Conservation (phyloP, 2,797 vertebrate species). For the Phrynocephalus forsythii region DNA sequence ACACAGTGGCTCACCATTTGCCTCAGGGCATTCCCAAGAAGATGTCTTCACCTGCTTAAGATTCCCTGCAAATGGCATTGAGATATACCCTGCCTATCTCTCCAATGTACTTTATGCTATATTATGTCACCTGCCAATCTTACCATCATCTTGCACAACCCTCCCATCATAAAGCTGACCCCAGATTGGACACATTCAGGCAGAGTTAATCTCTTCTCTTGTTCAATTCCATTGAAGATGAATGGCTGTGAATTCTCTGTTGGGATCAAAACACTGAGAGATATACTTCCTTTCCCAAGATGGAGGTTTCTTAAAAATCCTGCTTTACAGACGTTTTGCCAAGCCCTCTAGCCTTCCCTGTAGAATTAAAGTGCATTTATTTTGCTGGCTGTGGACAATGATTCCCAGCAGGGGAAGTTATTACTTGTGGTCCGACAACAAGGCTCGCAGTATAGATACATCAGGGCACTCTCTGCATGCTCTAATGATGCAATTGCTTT, state of each 20-base stretch:
- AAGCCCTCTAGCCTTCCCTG: conserved; percentile 54
- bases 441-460: not conserved
- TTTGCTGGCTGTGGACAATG: conserved; percentile 54
- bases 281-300: conserved; percentile 51
- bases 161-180: conserved; percentile 36
- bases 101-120: too few relatives aligned
- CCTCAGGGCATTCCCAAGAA: too few relatives aligned
- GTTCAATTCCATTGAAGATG: conserved; percentile 16
- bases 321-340: conserved; percentile 50
- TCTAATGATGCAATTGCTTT: conserved; percentile 50
- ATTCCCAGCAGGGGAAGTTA: conserved; percentile 26
- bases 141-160: not conserved
- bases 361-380: conserved; percentile 60
- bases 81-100: too few relatives aligned
- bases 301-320: conserved; percentile 54
- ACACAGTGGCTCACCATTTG: too few relatives aligned
- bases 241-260: conserved; percentile 31
- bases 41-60: too few relatives aligned
- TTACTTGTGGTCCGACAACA: conserved; percentile 41
- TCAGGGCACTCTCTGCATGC: conserved; percentile 35
- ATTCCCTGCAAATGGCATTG: too few relatives aligned
- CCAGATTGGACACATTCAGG: conserved; percentile 7
- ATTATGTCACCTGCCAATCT: not conserved
- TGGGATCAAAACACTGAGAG: conserved; percentile 49
- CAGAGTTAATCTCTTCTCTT: conserved; percentile 52